Percentiles rank a stretch among this genome's conserved stretches.
phyloP scores from a whole-genome alignment of 2,888 invertebrate species.

The Agriopis leucophaearia region DNA sequence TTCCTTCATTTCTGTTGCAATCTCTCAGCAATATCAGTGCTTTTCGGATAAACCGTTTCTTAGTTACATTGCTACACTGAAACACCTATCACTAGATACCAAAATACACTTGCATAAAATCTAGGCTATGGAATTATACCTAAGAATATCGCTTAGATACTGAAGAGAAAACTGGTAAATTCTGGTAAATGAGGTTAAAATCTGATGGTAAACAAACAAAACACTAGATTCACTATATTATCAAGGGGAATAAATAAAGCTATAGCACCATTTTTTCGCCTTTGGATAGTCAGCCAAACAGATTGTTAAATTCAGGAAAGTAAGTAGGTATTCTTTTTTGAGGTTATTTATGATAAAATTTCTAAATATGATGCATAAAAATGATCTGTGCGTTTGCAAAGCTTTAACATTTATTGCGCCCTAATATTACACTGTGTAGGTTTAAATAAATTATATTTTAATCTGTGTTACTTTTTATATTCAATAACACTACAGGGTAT shows the following conservation, averaged over 20 bases:
- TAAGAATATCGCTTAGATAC: not conserved
- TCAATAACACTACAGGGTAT: too few relatives aligned
- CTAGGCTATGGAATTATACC: not conserved
- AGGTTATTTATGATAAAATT: not conserved
- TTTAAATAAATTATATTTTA: too few relatives aligned
- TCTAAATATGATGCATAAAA: not conserved
- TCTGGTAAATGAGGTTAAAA: not conserved
- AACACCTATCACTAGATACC: not conserved
- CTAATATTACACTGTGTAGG: too few relatives aligned
- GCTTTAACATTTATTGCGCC: too few relatives aligned
- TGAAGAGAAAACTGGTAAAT: not conserved
- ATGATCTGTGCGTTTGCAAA: too few relatives aligned
- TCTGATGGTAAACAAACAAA: constrained; percentile 10
- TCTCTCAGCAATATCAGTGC: not conserved
- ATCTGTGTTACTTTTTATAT: too few relatives aligned
- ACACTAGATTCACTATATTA: not conserved
- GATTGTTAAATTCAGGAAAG: not conserved
- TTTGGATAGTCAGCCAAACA: not conserved
- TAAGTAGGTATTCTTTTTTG: not conserved
- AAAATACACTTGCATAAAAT: not conserved
- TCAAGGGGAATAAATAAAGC: not conserved
- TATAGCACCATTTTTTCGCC: not conserved
- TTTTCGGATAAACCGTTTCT: not conserved
- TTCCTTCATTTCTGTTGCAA: constrained; percentile 32
- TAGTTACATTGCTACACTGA: not conserved